A percentile compares a stretch with the other conserved stretches of the same genome.
These are phyloP conservation scores for Craseonycteris thonglongyai DNA, from an alignment of 2,113 vertebrate genomes.

Conservation along the genomic window DNA sequence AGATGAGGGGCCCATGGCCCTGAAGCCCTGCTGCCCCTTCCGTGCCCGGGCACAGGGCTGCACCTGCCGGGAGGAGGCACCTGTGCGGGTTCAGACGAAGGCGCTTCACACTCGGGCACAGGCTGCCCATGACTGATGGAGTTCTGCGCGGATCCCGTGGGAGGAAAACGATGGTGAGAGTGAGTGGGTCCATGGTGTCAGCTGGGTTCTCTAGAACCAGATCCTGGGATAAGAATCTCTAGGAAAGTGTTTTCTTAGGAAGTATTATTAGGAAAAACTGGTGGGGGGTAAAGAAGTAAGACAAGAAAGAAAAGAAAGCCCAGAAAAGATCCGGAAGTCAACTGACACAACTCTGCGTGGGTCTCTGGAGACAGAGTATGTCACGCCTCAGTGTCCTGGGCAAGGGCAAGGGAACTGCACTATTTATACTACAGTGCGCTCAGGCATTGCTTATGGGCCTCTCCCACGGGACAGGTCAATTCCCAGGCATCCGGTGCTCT, in stretches of 20 bases:
- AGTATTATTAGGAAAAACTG: neutral
- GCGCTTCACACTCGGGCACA: neutral
- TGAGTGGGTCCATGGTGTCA: neutral
- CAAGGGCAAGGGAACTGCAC: neutral
- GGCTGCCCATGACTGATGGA: neutral
- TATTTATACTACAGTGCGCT: neutral
- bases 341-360: neutral
- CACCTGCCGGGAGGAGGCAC: neutral
- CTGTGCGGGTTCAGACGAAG: neutral
- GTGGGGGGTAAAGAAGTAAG: neutral
- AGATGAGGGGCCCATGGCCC: neutral
- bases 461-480: neutral
- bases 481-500: neutral
- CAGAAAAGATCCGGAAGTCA: neutral
- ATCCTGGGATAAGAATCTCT: neutral
- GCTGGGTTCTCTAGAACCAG: neutral
- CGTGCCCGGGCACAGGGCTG: neutral
- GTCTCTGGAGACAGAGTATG: neutral
- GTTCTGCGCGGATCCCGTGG: neutral
- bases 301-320: neutral
- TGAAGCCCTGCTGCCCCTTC: neutral
- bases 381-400: neutral
- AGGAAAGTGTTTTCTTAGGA: neutral
- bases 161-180: neutral
- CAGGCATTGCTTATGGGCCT: neutral